Conservation (phyloP, 2,113 vertebrate genomes). For the Garra rufa region DNA sequence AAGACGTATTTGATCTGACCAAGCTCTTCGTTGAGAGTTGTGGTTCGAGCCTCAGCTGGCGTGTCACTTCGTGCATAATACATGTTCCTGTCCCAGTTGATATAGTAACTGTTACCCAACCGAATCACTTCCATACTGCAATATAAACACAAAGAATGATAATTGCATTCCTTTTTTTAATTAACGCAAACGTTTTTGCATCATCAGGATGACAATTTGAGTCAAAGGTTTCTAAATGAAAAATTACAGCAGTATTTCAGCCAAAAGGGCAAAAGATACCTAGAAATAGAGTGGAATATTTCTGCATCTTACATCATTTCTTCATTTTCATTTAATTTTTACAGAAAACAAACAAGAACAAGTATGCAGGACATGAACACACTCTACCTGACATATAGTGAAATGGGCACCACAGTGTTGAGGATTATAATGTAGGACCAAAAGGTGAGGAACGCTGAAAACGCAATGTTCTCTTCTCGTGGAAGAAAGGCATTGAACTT, state of each 20-base stretch:
- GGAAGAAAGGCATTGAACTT: slow-evolving; percentile 87
- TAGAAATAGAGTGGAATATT: not conserved
- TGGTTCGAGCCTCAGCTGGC: slow-evolving; percentile 89
- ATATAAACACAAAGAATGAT: not conserved
- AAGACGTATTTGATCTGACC: slow-evolving; percentile 96
- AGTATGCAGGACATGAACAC: not conserved
- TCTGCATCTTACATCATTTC: not conserved
- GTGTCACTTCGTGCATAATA: slow-evolving; percentile 81
- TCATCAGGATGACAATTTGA: not conserved
- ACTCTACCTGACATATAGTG: slow-evolving; percentile 90
- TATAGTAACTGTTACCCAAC: slow-evolving; percentile 95
- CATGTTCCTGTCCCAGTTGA: slow-evolving; percentile 97
- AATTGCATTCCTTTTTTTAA: not conserved
- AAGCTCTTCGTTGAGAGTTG: slow-evolving; percentile 95
- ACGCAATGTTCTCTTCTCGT: slow-evolving; percentile 73
- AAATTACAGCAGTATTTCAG: not conserved
- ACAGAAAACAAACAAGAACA: slow-evolving; percentile 38
- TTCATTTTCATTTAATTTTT: slow-evolving; percentile 60
- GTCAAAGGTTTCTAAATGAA: not conserved
- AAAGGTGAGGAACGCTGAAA: slow-evolving; percentile 87
- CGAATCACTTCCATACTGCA: slow-evolving; percentile 95
- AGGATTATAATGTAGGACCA: slow-evolving; percentile 98
- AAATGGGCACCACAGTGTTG: slow-evolving; percentile 97
- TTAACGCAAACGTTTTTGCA: not conserved
- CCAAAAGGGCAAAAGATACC: not conserved